A percentile compares a stretch with the other conserved stretches of the same genome.
Conservation (phyloP, 1,140 invertebrate species). For the Bombyx mandarina region DNA sequence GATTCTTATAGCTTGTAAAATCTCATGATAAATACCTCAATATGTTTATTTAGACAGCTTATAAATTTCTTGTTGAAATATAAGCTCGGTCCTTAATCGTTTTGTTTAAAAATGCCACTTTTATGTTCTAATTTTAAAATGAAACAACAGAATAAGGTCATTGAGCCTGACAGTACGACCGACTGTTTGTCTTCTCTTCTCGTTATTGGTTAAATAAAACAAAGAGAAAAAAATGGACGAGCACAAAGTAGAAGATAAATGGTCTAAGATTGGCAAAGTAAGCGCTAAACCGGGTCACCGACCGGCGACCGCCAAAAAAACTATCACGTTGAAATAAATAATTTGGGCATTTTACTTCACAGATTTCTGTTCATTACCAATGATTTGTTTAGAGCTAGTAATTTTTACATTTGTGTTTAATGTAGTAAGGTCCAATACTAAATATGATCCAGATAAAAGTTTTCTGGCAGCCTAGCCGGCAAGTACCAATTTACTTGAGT, state of each 20-base stretch:
- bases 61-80: conserved; percentile 24
- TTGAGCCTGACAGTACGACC: conserved; percentile 18
- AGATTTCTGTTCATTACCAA: conserved; percentile 8
- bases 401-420: no score
- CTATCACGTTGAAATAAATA: conserved; percentile 35
- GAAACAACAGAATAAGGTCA: conserved; percentile 20
- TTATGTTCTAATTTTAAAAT: conserved; percentile 24
- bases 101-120: conserved; percentile 27
- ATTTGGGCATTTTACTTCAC: conserved; percentile 20
- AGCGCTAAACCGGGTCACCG: conserved; percentile 45
- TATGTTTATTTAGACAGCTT: conserved; percentile 14
- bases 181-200: conserved; percentile 18
- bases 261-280: conserved; percentile 21
- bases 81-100: conserved; percentile 30
- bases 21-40: conserved; percentile 12
- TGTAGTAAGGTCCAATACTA: no score
- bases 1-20: conserved; percentile 7
- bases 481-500: no score
- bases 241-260: conserved; percentile 26
- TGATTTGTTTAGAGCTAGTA: conserved; percentile 1
- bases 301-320: conserved; percentile 36
- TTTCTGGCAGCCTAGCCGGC: no score
- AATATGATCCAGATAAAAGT: no score
- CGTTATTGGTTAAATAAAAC: conserved; percentile 26
- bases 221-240: conserved; percentile 25